Evolutionary conservation across 2,797 vertebrate genomes (phyloP), one percentile per base, ranked within the genome.

Genomic region (Sebastolobus altivelis): DNA sequence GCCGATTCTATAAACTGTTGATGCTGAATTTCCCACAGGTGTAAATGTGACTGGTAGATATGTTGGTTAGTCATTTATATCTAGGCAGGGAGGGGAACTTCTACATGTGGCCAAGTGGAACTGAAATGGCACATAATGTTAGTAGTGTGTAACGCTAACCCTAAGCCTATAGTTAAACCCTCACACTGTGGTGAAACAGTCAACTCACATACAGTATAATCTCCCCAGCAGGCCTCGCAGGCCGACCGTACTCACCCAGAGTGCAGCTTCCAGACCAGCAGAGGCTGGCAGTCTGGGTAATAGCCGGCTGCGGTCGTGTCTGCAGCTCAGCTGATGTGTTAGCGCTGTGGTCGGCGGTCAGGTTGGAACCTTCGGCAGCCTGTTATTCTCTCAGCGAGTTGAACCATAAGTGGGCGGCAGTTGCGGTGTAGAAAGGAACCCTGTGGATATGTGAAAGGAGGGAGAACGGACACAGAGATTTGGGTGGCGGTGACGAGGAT

Each of bases 291-390:
- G 75, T 52, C 65, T 56, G 79, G 80, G 58, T 69, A 83, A 84
- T 62, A 82, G 80, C 38, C 11, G 33, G 69, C 82, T 83, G 87
- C 56, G 88, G 89, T 81, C 11, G 66, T 66, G 84, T 81, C 68
- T 88, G 69, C 67, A 80, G 67, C 75, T 46, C 75, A 65, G 85
- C 77, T 72, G 71, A 80, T 84, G 82, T 87, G 86, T 90, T 86
- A 80, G 80, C 83, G 3, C 87, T 82, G 89, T 58, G 81, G 84
- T 87, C 74, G 79, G 88, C 1, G 82, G 91, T 90, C 85, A 72
- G 58, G 76, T 52, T 74, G 72, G 79, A 83, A 81, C 79, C 83
- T 72, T 72, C 38, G 79, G 85, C 77, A 79, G 87, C 84, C 74
- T 76, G 77, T 87, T 80, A 87, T 89, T 87, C 77, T 83, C 77